A percentile compares a stretch with the other conserved stretches of the same genome.
phyloP scores from a whole-genome alignment of 2,113 vertebrate genomes.

The Gymnocephalus cernua region DNA sequence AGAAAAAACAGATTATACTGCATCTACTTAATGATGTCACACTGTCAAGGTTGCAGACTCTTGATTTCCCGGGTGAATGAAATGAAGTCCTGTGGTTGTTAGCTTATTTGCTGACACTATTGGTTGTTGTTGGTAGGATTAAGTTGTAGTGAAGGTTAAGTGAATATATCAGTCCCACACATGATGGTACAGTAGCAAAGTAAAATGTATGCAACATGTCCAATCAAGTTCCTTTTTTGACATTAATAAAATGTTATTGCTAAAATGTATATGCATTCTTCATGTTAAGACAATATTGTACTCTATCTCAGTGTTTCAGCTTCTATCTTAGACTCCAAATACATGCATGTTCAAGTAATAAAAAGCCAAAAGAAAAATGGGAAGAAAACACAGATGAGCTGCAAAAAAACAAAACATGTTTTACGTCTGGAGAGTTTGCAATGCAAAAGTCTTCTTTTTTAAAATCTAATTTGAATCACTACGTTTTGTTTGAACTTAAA shows the following conservation, averaged over 20 bases:
- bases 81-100: conserved; percentile 31
- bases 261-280: background rate
- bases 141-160: background rate
- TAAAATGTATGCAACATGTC: no score
- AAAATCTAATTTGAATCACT: background rate
- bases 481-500: background rate
- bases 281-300: background rate
- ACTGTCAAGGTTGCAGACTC: conserved; percentile 52
- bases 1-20: conserved; percentile 48
- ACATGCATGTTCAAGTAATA: background rate
- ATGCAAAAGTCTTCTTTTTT: background rate
- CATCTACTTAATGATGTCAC: conserved; percentile 67
- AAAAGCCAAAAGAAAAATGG: background rate
- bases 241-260: background rate
- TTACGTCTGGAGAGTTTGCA: no score
- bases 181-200: background rate
- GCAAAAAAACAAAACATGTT: background rate
- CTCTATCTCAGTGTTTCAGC: background rate
- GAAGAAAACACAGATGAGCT: background rate
- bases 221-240: background rate
- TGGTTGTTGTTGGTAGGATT: background rate
- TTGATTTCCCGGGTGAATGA: conserved; percentile 71
- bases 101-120: conserved; percentile 12
- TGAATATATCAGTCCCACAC: background rate
- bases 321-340: background rate